Percentiles rank a stretch among this genome's conserved stretches.
phyloP scores from a whole-genome alignment of 92 coral and sea anemone genomes.

The Muricea muricata region DNA sequence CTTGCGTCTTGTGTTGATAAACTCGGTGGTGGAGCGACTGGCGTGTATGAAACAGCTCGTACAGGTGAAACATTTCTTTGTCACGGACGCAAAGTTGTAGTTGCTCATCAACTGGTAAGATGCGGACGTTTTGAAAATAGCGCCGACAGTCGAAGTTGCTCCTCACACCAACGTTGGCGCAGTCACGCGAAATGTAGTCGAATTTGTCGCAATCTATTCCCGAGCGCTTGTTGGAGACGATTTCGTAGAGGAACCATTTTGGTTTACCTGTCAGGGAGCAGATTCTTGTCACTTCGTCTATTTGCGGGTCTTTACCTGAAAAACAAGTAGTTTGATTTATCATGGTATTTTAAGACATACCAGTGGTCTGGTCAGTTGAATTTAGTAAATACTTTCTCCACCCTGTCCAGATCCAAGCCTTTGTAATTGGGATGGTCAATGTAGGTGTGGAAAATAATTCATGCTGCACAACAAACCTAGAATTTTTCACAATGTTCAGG shows the following conservation, averaged over 20 bases:
- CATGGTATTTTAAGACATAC: too few species aligned
- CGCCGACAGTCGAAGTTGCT: conserved; percentile 88
- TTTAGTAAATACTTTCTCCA: too few species aligned
- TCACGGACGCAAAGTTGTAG: conserved; percentile 92
- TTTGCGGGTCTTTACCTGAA: neutral
- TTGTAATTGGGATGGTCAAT: too few species aligned
- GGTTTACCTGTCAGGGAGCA: conserved; percentile 21
- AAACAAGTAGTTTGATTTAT: too few species aligned
- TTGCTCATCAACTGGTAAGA: conserved; percentile 71
- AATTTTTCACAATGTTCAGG: too few species aligned
- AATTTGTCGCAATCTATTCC: conserved; percentile 98
- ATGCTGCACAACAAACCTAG: too few species aligned
- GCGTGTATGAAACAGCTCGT: conserved; percentile 91
- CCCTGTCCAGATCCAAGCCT: too few species aligned
- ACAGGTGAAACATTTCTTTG: conserved; percentile 90
- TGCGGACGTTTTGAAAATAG: conserved; percentile 85
- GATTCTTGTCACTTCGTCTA: conserved; percentile 42
- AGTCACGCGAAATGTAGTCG: conserved; percentile 95
- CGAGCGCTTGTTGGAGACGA: conserved; percentile 94
- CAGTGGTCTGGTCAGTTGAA: too few species aligned
- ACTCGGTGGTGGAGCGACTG: conserved; percentile 82
- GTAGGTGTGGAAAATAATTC: too few species aligned
- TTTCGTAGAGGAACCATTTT: conserved; percentile 61
- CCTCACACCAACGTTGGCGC: conserved; percentile 82
- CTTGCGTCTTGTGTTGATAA: conserved; percentile 94